phyloP scores from a whole-genome alignment of 2,113 vertebrate genomes.

The Hymenochirus boettgeri region DNA sequence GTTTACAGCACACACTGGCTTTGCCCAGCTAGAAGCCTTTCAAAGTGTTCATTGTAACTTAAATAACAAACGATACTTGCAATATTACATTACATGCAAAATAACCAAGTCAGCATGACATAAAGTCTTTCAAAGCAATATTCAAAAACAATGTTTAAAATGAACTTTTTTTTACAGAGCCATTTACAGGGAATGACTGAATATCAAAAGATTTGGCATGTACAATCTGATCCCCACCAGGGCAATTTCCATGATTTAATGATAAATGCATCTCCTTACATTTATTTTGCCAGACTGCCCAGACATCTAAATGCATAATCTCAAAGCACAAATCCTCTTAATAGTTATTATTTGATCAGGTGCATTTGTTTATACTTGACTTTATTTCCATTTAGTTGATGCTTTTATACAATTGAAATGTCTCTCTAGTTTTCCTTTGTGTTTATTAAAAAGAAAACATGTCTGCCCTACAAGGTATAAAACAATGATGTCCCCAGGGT shows the following conservation, averaged over 20 bases:
- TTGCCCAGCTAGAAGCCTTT: not conserved
- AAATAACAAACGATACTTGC: not conserved
- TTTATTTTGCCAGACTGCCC: not conserved
- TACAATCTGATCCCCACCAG: not conserved
- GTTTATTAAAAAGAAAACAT: too few species aligned
- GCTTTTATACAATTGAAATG: not conserved
- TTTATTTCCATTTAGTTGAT: not conserved
- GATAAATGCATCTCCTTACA: not conserved
- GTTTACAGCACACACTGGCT: not conserved
- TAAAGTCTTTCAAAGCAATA: not conserved
- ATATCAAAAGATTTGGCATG: not conserved
- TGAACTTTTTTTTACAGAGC: not conserved
- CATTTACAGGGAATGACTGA: not conserved
- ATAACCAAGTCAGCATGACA: constrained; percentile 11
- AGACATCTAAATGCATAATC: too few species aligned
- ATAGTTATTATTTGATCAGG: not conserved
- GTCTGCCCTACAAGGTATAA: too few species aligned
- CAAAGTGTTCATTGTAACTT: constrained; percentile 2
- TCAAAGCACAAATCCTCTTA: not conserved
- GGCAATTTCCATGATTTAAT: not conserved
- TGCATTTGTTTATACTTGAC: not conserved
- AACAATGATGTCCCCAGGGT: too few species aligned
- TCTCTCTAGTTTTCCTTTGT: not conserved
- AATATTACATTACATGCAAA: constrained; percentile 11
- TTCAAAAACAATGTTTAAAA: not conserved